Conservation (phyloP, 2,797 vertebrate species). For the Channa striata region DNA sequence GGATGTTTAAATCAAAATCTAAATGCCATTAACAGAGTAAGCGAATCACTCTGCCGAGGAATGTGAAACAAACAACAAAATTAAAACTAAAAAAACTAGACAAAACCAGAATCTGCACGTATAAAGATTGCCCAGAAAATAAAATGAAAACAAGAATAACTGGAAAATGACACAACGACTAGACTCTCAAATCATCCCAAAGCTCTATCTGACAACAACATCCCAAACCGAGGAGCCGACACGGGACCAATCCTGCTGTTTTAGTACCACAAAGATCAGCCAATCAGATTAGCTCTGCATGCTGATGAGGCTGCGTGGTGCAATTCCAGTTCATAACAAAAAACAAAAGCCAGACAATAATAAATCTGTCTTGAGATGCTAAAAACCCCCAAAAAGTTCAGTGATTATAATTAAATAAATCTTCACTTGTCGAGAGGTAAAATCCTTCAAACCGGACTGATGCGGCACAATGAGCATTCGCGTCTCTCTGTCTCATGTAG, state of each 20-base stretch:
- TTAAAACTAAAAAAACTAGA: neutral
- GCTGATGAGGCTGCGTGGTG: conserved; percentile 38
- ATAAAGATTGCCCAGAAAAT: neutral
- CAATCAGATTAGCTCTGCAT: conserved; percentile 56
- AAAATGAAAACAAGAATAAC: neutral
- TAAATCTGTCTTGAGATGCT: neutral
- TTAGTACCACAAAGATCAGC: conserved; percentile 55
- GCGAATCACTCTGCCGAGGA: neutral
- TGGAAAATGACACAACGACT: neutral
- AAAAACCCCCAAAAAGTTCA: conserved; percentile 31
- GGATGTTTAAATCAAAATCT: conserved; percentile 15
- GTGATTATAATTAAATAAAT: conserved; percentile 10
- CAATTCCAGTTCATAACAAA: conserved; percentile 58
- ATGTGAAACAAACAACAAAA: neutral
- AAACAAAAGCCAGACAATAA: conserved; percentile 31
- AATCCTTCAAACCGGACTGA: conserved; percentile 35
- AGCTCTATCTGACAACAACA: conserved; percentile 54
- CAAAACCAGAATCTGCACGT: too few relatives aligned
- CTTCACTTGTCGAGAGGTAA: conserved; percentile 7
- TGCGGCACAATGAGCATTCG: conserved; percentile 38
- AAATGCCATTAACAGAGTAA: neutral
- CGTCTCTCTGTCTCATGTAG: conserved; percentile 41
- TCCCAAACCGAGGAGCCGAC: conserved; percentile 37
- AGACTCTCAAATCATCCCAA: conserved; percentile 10
- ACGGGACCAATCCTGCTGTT: conserved; percentile 43